A percentile compares a stretch with the other conserved stretches of the same genome.
Conservation (phyloP, 2,797 vertebrate species). For the Pteropus rufus region DNA sequence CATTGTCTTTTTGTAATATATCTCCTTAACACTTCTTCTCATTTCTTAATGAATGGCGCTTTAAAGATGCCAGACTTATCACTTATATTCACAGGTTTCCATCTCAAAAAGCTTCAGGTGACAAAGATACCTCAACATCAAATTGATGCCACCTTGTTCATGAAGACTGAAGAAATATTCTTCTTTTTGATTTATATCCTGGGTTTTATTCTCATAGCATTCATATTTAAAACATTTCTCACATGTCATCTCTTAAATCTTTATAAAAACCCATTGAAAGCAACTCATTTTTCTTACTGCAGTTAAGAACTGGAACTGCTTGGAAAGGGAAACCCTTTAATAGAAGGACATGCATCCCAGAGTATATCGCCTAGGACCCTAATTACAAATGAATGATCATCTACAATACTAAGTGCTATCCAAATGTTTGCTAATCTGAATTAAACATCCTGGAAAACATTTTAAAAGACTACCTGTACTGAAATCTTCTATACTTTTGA, state of each 20-base stretch:
- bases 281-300: neutral
- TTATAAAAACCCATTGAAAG: conserved; percentile 2
- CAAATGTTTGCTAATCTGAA: neutral
- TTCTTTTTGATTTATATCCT: neutral
- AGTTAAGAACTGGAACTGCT: neutral
- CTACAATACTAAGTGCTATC: neutral
- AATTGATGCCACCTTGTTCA: neutral
- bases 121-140: neutral
- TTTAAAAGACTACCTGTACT: neutral
- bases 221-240: conserved; percentile 31
- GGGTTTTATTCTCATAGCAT: neutral
- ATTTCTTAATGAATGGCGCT: neutral
- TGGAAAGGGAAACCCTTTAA: neutral
- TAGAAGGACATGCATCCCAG: neutral
- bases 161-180: neutral
- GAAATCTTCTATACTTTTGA: neutral
- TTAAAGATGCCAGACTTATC: neutral
- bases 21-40: neutral
- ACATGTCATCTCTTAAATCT: conserved; percentile 21
- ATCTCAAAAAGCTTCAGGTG: neutral
- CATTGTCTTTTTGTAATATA: neutral
- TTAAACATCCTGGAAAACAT: neutral
- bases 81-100: neutral
- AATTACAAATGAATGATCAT: neutral
- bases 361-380: fast-evolving